Conservation (phyloP, 30 jellyfish, hydroid and myxozoan genomes). For the Cassiopea xamachana region DNA sequence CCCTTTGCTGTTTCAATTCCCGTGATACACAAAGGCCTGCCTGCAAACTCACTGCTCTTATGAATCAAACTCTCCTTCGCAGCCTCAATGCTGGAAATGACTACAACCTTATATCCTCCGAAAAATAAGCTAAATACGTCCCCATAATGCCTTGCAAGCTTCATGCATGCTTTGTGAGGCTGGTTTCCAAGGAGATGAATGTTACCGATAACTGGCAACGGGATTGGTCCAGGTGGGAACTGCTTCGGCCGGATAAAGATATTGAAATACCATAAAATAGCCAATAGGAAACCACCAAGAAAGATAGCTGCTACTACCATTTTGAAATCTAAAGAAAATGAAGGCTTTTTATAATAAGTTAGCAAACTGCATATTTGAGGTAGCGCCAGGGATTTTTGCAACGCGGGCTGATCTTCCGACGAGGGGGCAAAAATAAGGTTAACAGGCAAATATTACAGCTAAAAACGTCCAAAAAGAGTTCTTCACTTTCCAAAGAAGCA, state of each 20-base stretch:
- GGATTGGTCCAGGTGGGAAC: conserved; percentile 74
- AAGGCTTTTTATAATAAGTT: background rate
- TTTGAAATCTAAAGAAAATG: background rate
- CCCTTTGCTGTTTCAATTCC: conserved; percentile 69
- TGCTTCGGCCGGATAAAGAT: conserved; percentile 47
- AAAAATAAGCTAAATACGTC: conserved; percentile 65
- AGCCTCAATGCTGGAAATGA: conserved; percentile 41
- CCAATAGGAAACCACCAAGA: conserved; percentile 13
- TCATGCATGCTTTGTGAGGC: conserved; percentile 51
- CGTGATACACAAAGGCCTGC: conserved; percentile 61
- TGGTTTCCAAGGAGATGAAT: conserved; percentile 45
- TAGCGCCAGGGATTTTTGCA: background rate
- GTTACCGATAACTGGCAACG: conserved; percentile 65
- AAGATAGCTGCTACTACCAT: conserved; percentile 25
- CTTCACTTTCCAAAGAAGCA: too few relatives aligned
- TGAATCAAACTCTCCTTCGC: conserved; percentile 63
- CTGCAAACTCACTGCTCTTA: conserved; percentile 68
- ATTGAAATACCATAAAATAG: conserved; percentile 7
- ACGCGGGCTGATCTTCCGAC: too few relatives aligned
- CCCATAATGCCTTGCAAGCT: conserved; percentile 45
- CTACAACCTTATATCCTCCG: conserved; percentile 58
- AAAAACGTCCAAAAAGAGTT: too few relatives aligned
- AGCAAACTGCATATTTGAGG: background rate
- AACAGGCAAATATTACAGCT: too few relatives aligned
- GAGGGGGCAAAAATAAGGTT: too few relatives aligned